Evolutionary conservation across 2,797 vertebrate genomes (phyloP).

Genomic region (Gorsachius magnificus): DNA sequence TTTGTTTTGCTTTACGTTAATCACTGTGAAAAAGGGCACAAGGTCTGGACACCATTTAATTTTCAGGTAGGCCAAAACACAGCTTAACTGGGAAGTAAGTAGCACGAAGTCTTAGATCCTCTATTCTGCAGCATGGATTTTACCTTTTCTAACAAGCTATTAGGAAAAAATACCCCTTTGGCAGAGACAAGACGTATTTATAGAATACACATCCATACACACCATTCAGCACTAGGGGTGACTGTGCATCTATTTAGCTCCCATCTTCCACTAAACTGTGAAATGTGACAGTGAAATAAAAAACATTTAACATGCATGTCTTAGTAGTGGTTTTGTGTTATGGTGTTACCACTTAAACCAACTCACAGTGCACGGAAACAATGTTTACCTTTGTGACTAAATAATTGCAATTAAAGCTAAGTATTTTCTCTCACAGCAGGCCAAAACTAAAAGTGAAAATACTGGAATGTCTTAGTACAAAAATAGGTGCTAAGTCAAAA

Average conservation of each 20-base stretch:
- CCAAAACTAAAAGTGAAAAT: background rate
- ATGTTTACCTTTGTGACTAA: background rate
- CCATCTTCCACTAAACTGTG: background rate
- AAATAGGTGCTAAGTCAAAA: background rate
- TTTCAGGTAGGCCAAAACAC: background rate
- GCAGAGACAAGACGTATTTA: background rate
- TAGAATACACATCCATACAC: background rate
- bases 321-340: background rate
- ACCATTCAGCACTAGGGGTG: background rate
- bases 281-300: background rate
- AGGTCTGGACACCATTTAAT: background rate
- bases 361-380: background rate
- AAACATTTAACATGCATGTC: background rate
- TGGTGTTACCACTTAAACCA: background rate
- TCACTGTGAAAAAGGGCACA: background rate
- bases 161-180: background rate
- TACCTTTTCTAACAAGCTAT: background rate
- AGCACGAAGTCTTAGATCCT: background rate
- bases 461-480: background rate
- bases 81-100: background rate
- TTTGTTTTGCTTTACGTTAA: background rate
- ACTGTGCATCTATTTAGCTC: background rate
- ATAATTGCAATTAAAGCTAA: background rate
- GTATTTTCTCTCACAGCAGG: background rate
- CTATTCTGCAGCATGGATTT: background rate